phyloP scores from a whole-genome alignment of 2,888 invertebrate genomes.

The Magallana nippona region DNA sequence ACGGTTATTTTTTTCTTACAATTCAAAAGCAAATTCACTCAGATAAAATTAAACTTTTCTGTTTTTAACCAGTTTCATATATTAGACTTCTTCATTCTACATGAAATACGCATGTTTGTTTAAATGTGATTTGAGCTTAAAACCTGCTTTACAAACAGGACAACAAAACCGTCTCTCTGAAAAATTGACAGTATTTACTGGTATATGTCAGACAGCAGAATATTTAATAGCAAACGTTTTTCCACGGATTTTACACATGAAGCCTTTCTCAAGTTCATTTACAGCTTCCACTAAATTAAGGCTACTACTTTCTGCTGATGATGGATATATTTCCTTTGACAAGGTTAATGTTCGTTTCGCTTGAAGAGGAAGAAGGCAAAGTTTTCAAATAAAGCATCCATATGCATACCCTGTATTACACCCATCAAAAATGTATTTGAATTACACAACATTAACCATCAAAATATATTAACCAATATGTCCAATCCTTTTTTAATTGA shows the following conservation, averaged over 20 bases:
- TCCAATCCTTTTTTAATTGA: background rate
- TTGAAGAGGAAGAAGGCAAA: no score
- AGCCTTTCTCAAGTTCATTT: background rate
- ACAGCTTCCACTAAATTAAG: background rate
- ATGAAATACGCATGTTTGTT: background rate
- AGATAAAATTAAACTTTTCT: no score
- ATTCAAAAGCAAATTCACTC: no score
- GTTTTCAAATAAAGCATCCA: no score
- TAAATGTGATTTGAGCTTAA: constrained; percentile 15
- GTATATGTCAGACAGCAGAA: background rate
- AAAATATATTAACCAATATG: no score
- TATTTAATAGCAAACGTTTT: background rate
- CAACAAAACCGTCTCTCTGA: background rate
- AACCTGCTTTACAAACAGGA: constrained; percentile 15
- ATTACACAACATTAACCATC: no score
- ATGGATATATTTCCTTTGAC: background rate
- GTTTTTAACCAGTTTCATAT: no score
- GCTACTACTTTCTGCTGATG: background rate
- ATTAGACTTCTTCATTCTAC: background rate
- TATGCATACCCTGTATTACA: no score
- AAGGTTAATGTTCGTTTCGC: no score
- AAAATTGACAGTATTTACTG: background rate
- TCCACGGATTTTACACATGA: constrained; percentile 2
- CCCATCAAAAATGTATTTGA: no score
- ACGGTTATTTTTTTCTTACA: no score